A percentile compares a stretch with the other conserved stretches of the same genome.
Evolutionary conservation across 2,888 invertebrate species (phyloP).

Genomic region (Epiblema foenella): DNA sequence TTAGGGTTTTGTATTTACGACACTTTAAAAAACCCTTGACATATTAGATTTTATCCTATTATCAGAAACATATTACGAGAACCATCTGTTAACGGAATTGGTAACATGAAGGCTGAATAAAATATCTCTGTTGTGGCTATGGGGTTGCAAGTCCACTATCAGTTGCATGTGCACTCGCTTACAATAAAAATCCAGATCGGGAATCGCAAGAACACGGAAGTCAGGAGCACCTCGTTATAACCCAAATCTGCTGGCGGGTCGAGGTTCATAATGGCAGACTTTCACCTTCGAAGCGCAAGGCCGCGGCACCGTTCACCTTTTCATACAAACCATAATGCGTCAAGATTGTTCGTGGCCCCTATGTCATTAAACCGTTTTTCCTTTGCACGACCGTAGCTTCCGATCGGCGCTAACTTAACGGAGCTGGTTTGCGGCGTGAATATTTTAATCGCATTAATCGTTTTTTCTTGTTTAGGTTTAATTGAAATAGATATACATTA

Average conservation of each 20-base stretch:
- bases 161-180: not conserved
- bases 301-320: conserved; percentile 53
- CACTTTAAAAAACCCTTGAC: too few species aligned
- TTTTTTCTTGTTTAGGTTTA: conserved; percentile 20
- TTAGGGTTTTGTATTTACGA: too few species aligned
- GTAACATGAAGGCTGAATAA: not conserved
- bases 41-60: too few species aligned
- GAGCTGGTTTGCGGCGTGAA: conserved; percentile 32
- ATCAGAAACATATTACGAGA: not conserved
- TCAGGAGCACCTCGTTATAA: conserved; percentile 27
- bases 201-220: conserved; percentile 24
- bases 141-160: not conserved
- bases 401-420: conserved; percentile 25
- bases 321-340: conserved; percentile 3
- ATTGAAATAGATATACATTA: conserved; percentile 12
- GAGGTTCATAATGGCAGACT: conserved; percentile 83
- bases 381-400: conserved; percentile 11
- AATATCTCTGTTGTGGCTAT: not conserved
- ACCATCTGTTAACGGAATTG: not conserved
- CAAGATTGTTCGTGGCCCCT: not conserved
- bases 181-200: not conserved
- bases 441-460: conserved; percentile 29
- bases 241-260: conserved; percentile 54
- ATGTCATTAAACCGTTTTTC: not conserved
- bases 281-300: conserved; percentile 82